phyloP scores from a whole-genome alignment of 2,113 vertebrate species.

The Pseudopodoces humilis region DNA sequence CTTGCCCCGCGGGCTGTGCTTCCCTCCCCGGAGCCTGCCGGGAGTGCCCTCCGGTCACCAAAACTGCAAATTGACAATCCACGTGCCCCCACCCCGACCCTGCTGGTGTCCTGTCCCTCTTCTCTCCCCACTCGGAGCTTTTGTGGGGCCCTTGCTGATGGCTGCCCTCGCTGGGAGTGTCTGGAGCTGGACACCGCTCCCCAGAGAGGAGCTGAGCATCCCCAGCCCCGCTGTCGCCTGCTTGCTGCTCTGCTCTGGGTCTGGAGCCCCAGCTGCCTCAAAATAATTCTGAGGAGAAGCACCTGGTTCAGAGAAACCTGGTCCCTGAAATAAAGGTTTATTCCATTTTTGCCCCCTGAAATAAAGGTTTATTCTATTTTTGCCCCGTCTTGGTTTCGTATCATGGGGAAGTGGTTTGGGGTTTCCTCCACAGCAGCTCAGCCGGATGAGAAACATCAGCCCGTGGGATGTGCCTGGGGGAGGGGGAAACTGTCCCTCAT shows the following conservation, averaged over 20 bases:
- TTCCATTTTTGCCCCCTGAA: not conserved
- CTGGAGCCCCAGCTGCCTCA: not conserved
- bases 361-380: not conserved
- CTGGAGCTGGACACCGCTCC: not conserved
- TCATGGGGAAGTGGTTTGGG: not conserved
- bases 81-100: fast-evolving
- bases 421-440: not conserved
- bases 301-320: fast-evolving
- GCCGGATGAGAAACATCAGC: fast-evolving
- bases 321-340: not conserved
- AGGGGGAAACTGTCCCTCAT: not conserved
- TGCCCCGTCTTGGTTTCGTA: fast-evolving
- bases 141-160: not conserved
- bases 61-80: too few relatives aligned
- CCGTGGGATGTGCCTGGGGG: fast-evolving
- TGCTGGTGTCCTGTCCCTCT: not conserved
- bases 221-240: too few relatives aligned
- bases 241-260: not conserved
- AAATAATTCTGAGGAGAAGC: not conserved
- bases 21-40: fast-evolving
- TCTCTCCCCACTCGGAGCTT: not conserved
- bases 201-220: not conserved
- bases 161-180: not conserved
- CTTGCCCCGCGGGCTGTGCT: fast-evolving
- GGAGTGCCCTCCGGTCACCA: not conserved